These are phyloP conservation scores for Numenius arquata DNA, from an alignment of 2,113 vertebrate genomes.

Conservation along the genomic window DNA sequence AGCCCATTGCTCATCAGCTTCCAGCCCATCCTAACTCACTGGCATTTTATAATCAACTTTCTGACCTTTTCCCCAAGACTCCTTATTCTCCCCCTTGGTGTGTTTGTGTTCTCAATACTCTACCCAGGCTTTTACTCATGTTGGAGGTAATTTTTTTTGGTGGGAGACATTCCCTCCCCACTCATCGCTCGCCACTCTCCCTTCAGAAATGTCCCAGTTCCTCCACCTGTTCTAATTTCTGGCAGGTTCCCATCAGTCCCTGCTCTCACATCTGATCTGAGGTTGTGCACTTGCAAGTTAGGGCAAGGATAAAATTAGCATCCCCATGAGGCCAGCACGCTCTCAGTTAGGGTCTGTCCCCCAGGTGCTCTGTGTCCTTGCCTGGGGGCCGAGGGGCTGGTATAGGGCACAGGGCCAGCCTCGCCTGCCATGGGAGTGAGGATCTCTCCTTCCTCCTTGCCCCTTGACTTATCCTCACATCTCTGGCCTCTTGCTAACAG, in stretches of 20 bases:
- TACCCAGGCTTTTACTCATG: neutral
- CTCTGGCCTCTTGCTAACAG: neutral
- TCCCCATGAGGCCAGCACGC: neutral
- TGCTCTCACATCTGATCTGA: neutral
- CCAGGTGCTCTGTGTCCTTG: neutral
- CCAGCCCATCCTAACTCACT: neutral
- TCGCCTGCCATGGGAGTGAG: neutral
- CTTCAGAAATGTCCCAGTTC: neutral
- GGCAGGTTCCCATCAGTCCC: neutral
- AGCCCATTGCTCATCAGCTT: neutral
- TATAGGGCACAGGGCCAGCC: neutral
- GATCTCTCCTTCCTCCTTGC: neutral
- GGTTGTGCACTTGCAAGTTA: neutral
- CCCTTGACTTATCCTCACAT: neutral
- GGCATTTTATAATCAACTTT: neutral
- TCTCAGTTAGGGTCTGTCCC: neutral
- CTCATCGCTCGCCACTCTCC: neutral
- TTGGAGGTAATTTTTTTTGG: neutral
- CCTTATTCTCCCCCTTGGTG: neutral
- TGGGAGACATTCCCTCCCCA: neutral
- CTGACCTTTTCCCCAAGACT: neutral
- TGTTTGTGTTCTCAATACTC: neutral
- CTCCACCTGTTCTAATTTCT: neutral
- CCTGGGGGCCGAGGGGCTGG: accelerated
- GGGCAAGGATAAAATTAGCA: neutral